phyloP scores from a whole-genome alignment of 92 coral and sea anemone species.

The Meandrina meandrites region DNA sequence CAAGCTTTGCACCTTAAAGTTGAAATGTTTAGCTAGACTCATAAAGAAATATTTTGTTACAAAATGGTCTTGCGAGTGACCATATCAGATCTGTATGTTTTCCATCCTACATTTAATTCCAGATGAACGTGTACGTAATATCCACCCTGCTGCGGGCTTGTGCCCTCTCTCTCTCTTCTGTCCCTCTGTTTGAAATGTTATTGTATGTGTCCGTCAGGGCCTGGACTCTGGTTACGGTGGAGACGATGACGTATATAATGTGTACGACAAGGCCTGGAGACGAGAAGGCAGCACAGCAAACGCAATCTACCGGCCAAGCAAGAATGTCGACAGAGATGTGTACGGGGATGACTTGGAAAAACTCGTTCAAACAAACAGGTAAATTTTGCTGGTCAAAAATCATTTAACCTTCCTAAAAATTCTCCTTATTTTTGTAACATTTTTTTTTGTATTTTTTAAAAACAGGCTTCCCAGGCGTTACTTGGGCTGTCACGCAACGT shows the following conservation, averaged over 20 bases:
- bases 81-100: no score
- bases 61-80: no score
- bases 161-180: background rate
- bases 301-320: constrained; percentile 89
- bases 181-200: background rate
- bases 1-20: no score
- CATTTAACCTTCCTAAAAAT: no score
- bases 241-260: constrained; percentile 92
- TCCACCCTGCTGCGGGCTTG: background rate
- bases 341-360: constrained; percentile 96
- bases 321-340: constrained; percentile 89
- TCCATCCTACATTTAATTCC: no score
- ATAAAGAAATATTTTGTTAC: no score
- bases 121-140: no score
- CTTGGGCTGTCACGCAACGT: no score
- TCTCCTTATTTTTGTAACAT: no score
- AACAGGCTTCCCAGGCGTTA: no score
- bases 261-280: constrained; percentile 98
- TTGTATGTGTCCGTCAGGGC: constrained; percentile 50
- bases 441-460: no score
- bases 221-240: constrained; percentile 96
- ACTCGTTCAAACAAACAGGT: constrained; percentile 93
- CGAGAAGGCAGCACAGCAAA: constrained; percentile 92
- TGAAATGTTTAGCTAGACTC: no score
- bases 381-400: background rate